A percentile compares a stretch with the other conserved stretches of the same genome.
Conservation (phyloP, 2,113 vertebrate genomes). For the Microcebus griseorufus region DNA sequence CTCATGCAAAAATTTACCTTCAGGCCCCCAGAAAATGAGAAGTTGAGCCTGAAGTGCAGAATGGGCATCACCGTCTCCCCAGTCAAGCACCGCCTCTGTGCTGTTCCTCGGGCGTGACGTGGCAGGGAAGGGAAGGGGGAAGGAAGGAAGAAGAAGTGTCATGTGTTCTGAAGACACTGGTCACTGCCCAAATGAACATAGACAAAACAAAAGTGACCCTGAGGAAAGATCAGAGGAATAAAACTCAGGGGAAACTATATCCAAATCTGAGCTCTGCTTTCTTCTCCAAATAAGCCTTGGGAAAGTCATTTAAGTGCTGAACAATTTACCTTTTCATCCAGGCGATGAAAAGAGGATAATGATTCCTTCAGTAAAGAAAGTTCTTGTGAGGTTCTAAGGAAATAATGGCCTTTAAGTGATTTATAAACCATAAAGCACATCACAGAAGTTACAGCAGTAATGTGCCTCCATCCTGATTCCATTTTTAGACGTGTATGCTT, state of each 20-base stretch:
- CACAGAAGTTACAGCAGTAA: neutral
- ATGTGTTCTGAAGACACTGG: neutral
- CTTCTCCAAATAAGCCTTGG: neutral
- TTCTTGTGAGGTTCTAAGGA: neutral
- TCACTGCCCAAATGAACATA: neutral
- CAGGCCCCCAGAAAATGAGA: slow-evolving; percentile 71
- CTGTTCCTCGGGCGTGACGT: slow-evolving; percentile 61
- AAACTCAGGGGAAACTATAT: neutral
- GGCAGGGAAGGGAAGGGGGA: neutral
- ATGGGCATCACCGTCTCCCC: slow-evolving; percentile 72
- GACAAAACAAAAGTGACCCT: neutral
- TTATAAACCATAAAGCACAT: neutral
- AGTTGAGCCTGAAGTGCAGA: slow-evolving; percentile 72
- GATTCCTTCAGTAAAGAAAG: neutral
- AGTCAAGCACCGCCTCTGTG: slow-evolving; percentile 81
- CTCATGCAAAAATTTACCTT: slow-evolving; percentile 90
- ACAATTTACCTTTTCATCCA: neutral
- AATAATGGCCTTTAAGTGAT: neutral
- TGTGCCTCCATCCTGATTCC: neutral
- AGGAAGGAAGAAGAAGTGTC: neutral
- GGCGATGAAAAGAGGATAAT: neutral
- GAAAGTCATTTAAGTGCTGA: neutral
- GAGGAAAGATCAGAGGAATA: fast-evolving
- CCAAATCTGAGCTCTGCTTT: neutral
- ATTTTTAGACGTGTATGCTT: neutral